phyloP scores from a whole-genome alignment of 2,113 vertebrate species.

The Eonycteris spelaea region DNA sequence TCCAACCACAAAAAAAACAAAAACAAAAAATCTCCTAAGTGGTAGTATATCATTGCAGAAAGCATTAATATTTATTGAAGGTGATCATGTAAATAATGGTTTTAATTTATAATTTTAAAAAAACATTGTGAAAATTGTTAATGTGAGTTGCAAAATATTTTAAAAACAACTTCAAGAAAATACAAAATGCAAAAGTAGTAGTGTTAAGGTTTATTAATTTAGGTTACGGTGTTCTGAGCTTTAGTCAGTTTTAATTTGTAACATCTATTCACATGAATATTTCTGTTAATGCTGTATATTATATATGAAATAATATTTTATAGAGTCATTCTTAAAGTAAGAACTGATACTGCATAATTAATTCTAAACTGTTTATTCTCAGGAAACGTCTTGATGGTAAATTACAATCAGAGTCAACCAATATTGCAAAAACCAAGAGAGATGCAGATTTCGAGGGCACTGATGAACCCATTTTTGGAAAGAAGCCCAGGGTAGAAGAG shows the following conservation, averaged over 20 bases:
- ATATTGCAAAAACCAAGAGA: slow-evolving; percentile 81
- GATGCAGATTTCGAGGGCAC: slow-evolving; percentile 81
- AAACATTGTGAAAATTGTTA: background rate
- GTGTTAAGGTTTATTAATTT: background rate
- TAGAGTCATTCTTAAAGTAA: background rate
- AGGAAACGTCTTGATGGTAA: slow-evolving; percentile 83
- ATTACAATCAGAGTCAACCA: slow-evolving; percentile 63
- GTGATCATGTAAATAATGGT: background rate
- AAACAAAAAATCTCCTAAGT: background rate
- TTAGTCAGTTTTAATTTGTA: background rate
- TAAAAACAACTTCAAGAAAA: background rate
- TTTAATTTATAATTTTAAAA: background rate
- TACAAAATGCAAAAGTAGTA: background rate
- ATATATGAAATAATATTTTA: background rate
- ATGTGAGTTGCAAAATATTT: background rate
- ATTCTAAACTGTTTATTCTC: background rate
- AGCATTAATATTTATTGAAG: slow-evolving; percentile 16
- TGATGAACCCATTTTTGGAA: slow-evolving; percentile 86
- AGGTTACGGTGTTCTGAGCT: background rate
- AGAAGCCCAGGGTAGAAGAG: slow-evolving; percentile 89
- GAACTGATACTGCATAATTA: background rate
- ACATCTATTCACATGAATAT: background rate
- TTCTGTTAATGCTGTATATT: background rate
- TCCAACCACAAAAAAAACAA: background rate
- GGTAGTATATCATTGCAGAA: background rate